Conservation (phyloP, 2,113 vertebrate genomes). For the Chroicocephalus ridibundus region DNA sequence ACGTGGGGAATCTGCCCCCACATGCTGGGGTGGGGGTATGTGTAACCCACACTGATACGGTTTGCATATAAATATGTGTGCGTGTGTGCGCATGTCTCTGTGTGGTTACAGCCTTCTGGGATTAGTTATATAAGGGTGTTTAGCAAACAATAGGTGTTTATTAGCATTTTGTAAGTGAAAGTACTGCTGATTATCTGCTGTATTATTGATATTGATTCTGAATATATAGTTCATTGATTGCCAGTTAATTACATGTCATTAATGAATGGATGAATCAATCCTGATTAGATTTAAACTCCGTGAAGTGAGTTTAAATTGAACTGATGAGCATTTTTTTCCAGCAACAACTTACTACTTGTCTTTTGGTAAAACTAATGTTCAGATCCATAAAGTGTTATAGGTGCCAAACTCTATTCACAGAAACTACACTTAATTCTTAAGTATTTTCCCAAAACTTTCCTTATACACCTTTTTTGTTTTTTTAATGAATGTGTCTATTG, state of each 20-base stretch:
- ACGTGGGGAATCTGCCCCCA: background rate
- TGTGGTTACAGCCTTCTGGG: background rate
- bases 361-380: background rate
- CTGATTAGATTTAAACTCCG: background rate
- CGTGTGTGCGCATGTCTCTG: background rate
- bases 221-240: background rate
- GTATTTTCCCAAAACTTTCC: background rate
- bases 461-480: background rate
- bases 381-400: background rate
- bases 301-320: background rate
- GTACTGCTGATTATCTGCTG: background rate
- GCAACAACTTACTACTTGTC: background rate
- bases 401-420: background rate
- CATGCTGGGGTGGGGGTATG: rapidly evolving
- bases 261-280: background rate
- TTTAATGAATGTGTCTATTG: background rate
- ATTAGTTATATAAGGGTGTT: background rate
- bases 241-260: background rate
- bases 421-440: background rate
- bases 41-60: background rate
- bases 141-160: background rate
- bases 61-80: background rate
- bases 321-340: background rate
- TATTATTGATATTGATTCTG: background rate
- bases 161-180: background rate